Base-by-base conservation (phyloP, 2,113 vertebrate genomes). In the Eublepharis macularius region DNA sequence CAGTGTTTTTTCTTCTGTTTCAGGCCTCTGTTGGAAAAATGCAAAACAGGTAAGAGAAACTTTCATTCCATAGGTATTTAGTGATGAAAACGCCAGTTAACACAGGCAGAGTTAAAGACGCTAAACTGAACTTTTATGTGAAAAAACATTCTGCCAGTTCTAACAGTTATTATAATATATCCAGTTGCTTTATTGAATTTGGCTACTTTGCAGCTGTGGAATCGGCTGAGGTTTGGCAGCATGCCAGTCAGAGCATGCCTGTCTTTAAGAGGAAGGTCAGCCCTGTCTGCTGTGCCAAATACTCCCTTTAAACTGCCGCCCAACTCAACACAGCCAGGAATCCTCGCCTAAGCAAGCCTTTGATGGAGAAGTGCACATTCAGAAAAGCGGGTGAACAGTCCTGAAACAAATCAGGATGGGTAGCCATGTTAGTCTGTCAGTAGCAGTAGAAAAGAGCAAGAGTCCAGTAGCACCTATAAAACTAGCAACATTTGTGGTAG, bases 1-100 rank as follows among this genome's bases (percentile, higher is more conserved):
- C 81, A 96, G 87, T 11, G 94, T 94, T 87, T 98, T 98, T 88
- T 99, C 98, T 90, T 99, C 99, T 17, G 95, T 92, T 2, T 99
- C 98, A 76, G 98, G 92, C 95, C 98, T 97, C 97, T 98, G 94
- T 84, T 83, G 83, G 81, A 89, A 70, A 83, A 6, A 83, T 70
- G 21, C 51, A 47, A 91, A 76, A 54, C 6, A 24, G 1, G 14
- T 2, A 29, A 12, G 14, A 76, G 0, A 63, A 34, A 39, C 14
- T 2, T 54, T 11, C 4, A 45, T 57, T 57, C 41, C 45, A 32
- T n/a, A 16, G 6, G n/a, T 21, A 72, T n/a, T 19, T n/a, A 57
- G 65, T 13, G 26, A n/a, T 10, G 24, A 54, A 57, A 13, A 9
- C n/a, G 26, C 29, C 34, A 63, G 36, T 29, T 60, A 19, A 60